Evolutionary conservation across 2,888 invertebrate species (phyloP), one percentile per base, ranked within the genome.

Genomic region (Hyalella azteca): DNA sequence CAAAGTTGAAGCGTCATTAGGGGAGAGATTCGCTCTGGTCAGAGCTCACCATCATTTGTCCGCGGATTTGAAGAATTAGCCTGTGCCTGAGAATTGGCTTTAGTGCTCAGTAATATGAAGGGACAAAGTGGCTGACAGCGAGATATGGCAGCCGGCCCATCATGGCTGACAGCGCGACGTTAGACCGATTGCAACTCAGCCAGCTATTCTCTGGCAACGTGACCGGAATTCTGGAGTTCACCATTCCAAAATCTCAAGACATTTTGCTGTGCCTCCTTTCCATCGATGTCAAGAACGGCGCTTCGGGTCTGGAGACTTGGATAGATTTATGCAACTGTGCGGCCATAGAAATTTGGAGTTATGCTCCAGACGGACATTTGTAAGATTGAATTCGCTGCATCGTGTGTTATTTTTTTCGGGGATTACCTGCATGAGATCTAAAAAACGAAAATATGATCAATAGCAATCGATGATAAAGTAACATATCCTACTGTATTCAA

Each of bases 121-220:
- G 66, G 66, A 66, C 66, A 66, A 39, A 66, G 66, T 36, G 36
- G 36, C 36, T 66, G 66, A 36, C 66, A 36, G 66, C 5, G 19
- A 39, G 66, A 66, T 66, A 66, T 66, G 66, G 66, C 66, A 66
- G 66, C 66, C 19, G 15, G 66, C 66, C 66, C 66, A 66, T 66
- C 66, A 66, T 1, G 36, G 66, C 66, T 32, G 66, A 66, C 66
- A 66, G 66, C 66, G 39, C 36, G 66, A 66, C 66, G 66, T 66
- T 66, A 66, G 66, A 66, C 36, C 66, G 66, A 66, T 66, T 22
- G 66, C 66, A 36, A 66, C 66, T 36, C 36, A 3, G 59, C 26
- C 36, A n/a, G 66, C 66, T 66, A 15, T 66, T 66, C 66, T 66
- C 66, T 36, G 66, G n/a, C 36, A 39, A 36, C 66, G 66, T 66